Base-by-base conservation (phyloP, 64 coral and sea anemone species). In the Cladopsammia gracilis region DNA sequence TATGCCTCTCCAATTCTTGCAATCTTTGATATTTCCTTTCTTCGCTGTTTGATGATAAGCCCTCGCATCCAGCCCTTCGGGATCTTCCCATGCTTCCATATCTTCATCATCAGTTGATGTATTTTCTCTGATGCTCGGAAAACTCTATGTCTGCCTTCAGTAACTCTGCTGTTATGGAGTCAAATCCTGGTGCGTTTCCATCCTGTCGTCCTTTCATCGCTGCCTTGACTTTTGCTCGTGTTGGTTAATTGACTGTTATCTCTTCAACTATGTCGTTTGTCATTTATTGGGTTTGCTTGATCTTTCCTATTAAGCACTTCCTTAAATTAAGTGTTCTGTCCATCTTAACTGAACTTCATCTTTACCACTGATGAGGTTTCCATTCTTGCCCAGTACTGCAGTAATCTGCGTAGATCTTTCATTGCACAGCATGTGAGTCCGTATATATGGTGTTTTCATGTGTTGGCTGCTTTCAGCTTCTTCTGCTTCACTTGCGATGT, bases 11-110 rank as follows among this genome's bases (percentile, higher is more conserved):
- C 26, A 67, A 22, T 78, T 90, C n/a, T 81, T 90, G 50, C 76
- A 90, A 19, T 81, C 47, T 70, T 71, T 90, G 13, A 70, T 46
- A 25, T 80, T 92, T 54, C 79, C 90, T 71, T 92, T 92, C 42
- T 85, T 85, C 45, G 90, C 67, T 44, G 75, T 49, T 49, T 76
- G 34, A 34, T 85, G n/a, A 85, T 92, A 7, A 85, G n/a, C 23
- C 79, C 48, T 73, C 25, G 20, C 19, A 73, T 92, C 90, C 65
- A 85, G 7, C 20, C 13, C 3, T 84, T 20, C 26, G 49, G 90
- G 25, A 85, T 73, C 47, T 8, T 85, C 46, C 75, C 48, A 18
- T 1, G 14, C 11, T 7, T 56, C 64, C 84, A 87, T 56, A 71
- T 2, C 34, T 72, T 72, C 12, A 4, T 22, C 18, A 87, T n/a